These are phyloP conservation scores for Alauda arvensis DNA, from an alignment of 2,797 vertebrate genomes.

Conservation along the genomic window DNA sequence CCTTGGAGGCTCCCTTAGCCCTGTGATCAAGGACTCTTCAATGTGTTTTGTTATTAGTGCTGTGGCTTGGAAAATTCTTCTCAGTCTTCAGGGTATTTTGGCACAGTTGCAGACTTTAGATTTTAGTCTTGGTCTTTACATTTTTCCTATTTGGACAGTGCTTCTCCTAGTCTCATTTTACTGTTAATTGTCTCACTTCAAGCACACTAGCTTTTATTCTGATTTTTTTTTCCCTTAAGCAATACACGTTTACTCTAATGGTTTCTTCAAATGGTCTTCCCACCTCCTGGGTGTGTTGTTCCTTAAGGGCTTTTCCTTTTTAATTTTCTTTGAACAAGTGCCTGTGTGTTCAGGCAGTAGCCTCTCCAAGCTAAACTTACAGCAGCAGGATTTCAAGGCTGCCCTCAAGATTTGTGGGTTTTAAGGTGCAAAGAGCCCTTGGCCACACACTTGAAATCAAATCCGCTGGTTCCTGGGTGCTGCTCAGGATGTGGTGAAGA, in stretches of 20 bases:
- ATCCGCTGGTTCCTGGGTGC: neutral
- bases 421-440: neutral
- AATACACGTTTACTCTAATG: neutral
- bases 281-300: constrained; percentile 8
- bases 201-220: neutral
- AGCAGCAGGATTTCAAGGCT: neutral
- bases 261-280: neutral
- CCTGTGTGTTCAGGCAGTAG: neutral
- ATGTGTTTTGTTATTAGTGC: neutral
- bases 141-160: neutral
- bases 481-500: neutral
- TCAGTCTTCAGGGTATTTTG: neutral
- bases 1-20: neutral
- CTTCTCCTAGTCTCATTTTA: neutral
- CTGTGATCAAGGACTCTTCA: neutral
- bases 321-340: neutral
- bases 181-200: neutral
- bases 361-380: neutral
- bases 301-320: neutral
- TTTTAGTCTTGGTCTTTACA: neutral
- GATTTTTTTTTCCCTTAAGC: neutral
- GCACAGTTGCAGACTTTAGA: neutral
- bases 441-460: neutral
- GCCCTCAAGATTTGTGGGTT: neutral
- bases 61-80: neutral